These are phyloP conservation scores for Hemithea aestivaria DNA, from an alignment of 2,888 invertebrate genomes.

Conservation along the genomic window DNA sequence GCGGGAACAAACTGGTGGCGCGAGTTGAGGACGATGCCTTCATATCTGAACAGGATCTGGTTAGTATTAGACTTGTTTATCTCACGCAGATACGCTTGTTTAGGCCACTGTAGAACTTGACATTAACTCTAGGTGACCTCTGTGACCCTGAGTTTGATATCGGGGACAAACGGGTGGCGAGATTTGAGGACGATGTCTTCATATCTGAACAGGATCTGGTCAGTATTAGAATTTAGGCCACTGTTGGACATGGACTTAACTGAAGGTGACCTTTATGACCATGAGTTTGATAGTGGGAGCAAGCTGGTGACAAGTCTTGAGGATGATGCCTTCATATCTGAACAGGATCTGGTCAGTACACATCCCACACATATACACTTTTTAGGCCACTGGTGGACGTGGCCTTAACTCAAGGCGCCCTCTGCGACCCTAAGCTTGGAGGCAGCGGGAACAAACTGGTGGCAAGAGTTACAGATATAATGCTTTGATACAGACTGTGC, in stretches of 20 bases:
- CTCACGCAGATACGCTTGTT: too few species aligned
- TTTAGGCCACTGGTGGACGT: too few species aligned
- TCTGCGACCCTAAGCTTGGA: constrained; percentile 69
- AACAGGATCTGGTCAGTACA: constrained; percentile 38
- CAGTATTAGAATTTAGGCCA: too few species aligned
- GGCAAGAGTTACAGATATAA: constrained; percentile 71
- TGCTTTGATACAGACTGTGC: constrained; percentile 74
- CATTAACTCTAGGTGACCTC: constrained; percentile 64
- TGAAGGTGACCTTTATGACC: constrained; percentile 65
- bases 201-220: constrained; percentile 76
- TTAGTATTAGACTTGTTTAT: too few species aligned
- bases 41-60: constrained; percentile 75
- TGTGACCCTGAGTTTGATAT: constrained; percentile 73
- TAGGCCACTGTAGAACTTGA: too few species aligned
- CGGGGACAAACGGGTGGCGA: constrained; percentile 72
- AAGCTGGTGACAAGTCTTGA: constrained; percentile 72
- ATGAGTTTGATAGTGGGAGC: constrained; percentile 72
- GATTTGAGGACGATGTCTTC: constrained; percentile 74
- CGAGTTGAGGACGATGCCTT: constrained; percentile 74
- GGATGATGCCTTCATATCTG: constrained; percentile 75
- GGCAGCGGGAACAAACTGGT: constrained; percentile 75
- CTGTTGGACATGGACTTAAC: too few species aligned
- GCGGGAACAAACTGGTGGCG: constrained; percentile 73
- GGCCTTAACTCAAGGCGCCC: constrained; percentile 64
- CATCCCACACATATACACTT: too few species aligned